These are phyloP conservation scores for Scaptomyza polygonia DNA, from an alignment of 2,888 invertebrate genomes.

Conservation along the genomic window DNA sequence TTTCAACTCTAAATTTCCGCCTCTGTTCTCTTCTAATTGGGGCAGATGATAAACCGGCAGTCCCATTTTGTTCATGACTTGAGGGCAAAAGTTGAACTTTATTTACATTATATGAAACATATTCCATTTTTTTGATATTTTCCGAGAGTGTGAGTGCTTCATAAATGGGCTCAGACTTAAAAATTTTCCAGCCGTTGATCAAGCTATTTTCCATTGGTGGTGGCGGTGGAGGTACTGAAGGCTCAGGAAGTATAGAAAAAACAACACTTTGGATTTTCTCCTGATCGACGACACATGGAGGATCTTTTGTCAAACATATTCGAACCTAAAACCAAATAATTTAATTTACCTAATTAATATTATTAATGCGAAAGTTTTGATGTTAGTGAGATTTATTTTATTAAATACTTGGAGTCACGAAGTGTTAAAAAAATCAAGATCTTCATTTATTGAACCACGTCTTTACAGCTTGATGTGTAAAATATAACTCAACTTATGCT, in stretches of 20 bases:
- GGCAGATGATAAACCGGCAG: background rate
- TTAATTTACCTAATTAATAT: background rate
- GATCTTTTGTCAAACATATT: slow-evolving; percentile 87
- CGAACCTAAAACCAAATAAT: slow-evolving; percentile 84
- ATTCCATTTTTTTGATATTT: slow-evolving; percentile 2
- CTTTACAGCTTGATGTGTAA: too few species aligned
- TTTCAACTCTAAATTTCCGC: slow-evolving; percentile 93
- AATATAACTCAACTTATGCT: too few species aligned
- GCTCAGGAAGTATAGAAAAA: slow-evolving; percentile 89
- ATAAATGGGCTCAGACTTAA: slow-evolving; percentile 90
- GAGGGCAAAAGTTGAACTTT: background rate
- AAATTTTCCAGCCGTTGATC: background rate
- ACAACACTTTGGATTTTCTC: slow-evolving; percentile 82
- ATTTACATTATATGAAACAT: background rate
- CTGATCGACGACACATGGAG: slow-evolving; percentile 10
- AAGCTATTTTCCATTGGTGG: slow-evolving; percentile 84
- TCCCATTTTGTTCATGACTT: slow-evolving; percentile 16
- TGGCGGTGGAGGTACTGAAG: slow-evolving; percentile 90
- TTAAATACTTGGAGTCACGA: too few species aligned
- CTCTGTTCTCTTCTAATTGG: slow-evolving; percentile 89
- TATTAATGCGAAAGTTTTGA: background rate
- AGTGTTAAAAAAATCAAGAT: too few species aligned
- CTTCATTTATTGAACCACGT: too few species aligned
- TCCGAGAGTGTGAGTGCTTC: slow-evolving; percentile 90
- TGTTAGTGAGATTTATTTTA: too few species aligned